Evolutionary conservation across 2,888 invertebrate species (phyloP), one percentile per base, ranked within the genome.

Genomic region (Xylota sylvarum): DNA sequence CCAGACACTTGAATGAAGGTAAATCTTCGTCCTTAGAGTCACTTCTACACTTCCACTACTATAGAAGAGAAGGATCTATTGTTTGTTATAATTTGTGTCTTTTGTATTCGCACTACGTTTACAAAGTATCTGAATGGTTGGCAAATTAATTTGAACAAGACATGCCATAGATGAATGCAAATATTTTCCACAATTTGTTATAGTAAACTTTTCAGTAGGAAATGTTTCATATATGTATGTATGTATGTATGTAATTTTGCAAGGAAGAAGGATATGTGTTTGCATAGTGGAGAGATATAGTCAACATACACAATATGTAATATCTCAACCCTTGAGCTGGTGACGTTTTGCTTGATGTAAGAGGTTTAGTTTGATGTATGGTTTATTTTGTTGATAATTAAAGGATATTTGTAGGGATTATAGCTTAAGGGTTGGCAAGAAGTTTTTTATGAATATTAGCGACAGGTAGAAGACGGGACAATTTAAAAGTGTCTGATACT

Each of bases 1-100:
- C 82, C 82, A 82, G 73, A 50, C 52, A 62, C 73, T 73, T 73
- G 58, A 52, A 52, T 55, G 58, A 23, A 35, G 35, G 35, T 48
- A 32, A 40, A 37, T 52, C 52, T 23, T 62, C 30, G 52, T 73
- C 52, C 17, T 62, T 43, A 72, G n/a, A 32, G 40, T 69, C 35
- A 27, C 27, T 14, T 46, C 9, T 37, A 23, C 23, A 23, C 23
- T 23, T 23, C 23, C 23, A 23, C 23, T 3, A 3, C n/a, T 23
- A 1, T 1, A 23, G 7, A 14, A 37, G 23, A 7, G 19, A 14
- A 60, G 35, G 35, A 35, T 60, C 73, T 27, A 62, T 73, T 73
- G 62, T 62, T 62, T 27, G 60, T 35, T 60, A 50, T 50, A 72
- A 60, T 72, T 60, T 60, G 40, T 32, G 37, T 52, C 56, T 70